Evolutionary conservation across 2,113 vertebrate genomes (phyloP), one percentile per base, ranked within the genome.

Genomic region (Caranx ignobilis): DNA sequence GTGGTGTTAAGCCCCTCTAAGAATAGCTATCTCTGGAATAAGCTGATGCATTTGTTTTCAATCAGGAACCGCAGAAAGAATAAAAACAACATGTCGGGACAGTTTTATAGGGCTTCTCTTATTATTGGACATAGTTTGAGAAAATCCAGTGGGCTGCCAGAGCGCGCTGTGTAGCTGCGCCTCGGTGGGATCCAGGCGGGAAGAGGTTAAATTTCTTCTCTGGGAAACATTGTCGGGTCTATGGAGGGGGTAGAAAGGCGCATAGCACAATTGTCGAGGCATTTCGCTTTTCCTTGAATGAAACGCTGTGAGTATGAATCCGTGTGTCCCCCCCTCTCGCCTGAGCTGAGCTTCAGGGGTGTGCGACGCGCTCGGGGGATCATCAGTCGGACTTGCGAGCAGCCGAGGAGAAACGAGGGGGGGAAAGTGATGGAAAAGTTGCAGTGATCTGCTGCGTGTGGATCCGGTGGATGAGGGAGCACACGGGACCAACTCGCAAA

Each of bases 181-280:
- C 71, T 81, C 61, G 0, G n/a, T 54, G 57, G 55, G 75, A 79
- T 87, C 85, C 93, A 77, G 93, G 54, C 74, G 73, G 77, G 89
- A 94, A 94, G 90, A 92, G 93, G 94, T 94, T 95, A 94, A 95
- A 90, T 83, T 81, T 84, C 77, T 54, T 85, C 88, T 66, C 70
- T 83, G 93, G 88, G 90, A 87, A 90, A 86, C 91, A 92, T 84
- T 84, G 88, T 85, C 85, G 71, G 72, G 70, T 68, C 71, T n/a
- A 54, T 81, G 70, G 69, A 83, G 90, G 87, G 79, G 88, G 84
- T 79, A 85, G 86, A 83, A 54, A 86, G 85, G 86, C 75, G 77
- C 87, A 70, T 87, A 92, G 90, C 91, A 90, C 26, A 90, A 90
- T 88, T 79, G 73, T 41, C 77, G 86, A 85, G 76, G 81, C 92